A percentile compares a stretch with the other conserved stretches of the same genome.
phyloP scores from a whole-genome alignment of 1,140 invertebrate genomes.

The Drosophila jambulina region DNA sequence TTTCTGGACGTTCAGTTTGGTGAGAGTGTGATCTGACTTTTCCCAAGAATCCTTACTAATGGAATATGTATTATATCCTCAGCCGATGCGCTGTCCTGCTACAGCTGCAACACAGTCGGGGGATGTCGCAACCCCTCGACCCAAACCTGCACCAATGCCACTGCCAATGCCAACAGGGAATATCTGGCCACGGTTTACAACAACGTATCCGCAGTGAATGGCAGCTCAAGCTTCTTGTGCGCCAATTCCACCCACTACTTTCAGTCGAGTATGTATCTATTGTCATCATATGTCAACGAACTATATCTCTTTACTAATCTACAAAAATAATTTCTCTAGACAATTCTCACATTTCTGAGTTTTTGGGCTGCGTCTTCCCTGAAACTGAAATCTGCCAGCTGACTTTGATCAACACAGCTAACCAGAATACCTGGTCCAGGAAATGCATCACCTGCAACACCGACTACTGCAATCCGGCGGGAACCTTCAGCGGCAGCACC shows the following conservation, averaged over 20 bases:
- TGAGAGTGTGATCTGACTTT: slow-evolving; percentile 6
- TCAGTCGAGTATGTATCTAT: slow-evolving; percentile 11
- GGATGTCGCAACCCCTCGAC: slow-evolving; percentile 32
- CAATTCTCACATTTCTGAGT: background rate
- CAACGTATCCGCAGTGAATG: slow-evolving; percentile 17
- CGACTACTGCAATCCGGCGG: slow-evolving; percentile 58
- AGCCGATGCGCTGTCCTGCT: slow-evolving; percentile 54
- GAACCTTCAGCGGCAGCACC: slow-evolving; percentile 53
- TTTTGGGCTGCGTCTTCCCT: slow-evolving; percentile 50
- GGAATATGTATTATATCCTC: background rate
- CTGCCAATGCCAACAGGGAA: slow-evolving; percentile 43
- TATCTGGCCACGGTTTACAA: slow-evolving; percentile 22
- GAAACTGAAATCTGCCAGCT: slow-evolving; percentile 26
- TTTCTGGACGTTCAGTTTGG: slow-evolving; percentile 52
- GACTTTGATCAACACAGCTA: slow-evolving; percentile 1
- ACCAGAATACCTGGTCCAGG: background rate
- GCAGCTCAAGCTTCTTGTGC: slow-evolving; percentile 35
- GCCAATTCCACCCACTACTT: slow-evolving; percentile 39
- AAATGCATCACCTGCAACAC: slow-evolving; percentile 19
- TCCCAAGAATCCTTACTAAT: slow-evolving; percentile 1
- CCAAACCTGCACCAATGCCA: slow-evolving; percentile 37
- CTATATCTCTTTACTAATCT: background rate
- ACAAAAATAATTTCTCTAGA: slow-evolving; percentile 1
- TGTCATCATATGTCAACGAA: background rate
- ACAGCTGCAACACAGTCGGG: slow-evolving; percentile 30